Evolutionary conservation across 2,113 vertebrate species (phyloP), one percentile per base, ranked within the genome.

Genomic region (Herpailurus yagouaroundi): DNA sequence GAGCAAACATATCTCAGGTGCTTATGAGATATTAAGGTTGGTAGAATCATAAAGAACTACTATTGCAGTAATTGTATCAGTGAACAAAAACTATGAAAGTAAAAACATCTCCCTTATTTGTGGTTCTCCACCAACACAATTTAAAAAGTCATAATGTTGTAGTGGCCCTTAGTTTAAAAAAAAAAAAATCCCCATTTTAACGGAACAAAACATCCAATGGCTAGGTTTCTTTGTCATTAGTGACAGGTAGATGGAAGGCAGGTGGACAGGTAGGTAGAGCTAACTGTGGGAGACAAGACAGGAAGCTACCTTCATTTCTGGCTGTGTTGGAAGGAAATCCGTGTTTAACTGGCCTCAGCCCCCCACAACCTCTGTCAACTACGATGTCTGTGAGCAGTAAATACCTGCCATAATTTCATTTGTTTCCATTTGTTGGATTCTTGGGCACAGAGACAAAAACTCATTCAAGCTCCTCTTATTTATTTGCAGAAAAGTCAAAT

Each of bases 321-420:
- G 77, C 89, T 98, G 83, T 97, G 89, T 76, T 97, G 81, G 45
- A 97, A 98, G 95, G 95, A 98, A 98, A 98, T 97, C 92, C 96
- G 90, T 95, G 96, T 92, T 96, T 95, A 98, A 98, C 98, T 74
- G 80, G 38, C 93, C 98, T 87, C 94, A 73, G 66, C 95, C 89
- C 96, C 89, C 97, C 87, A 98, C 76, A 79, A 94, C 79, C 95
- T 97, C 98, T 98, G 93, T 97, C 94, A 97, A 97, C 36, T 91
- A 87, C 36, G 93, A 41, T 45, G 95, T 69, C 98, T 98, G 93
- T 97, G 85, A 98, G 76, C 87, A 98, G 87, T 96, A 97, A 95
- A 82, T 89, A 55, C 3, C 89, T 92, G 25, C 36, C 52, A 90
- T 64, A 77, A 89, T 92, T 89, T 76, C 36, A 16, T 76, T 82